Evolutionary conservation across 2,888 invertebrate species (phyloP).

Genomic region (Megalurothrips usitatus): DNA sequence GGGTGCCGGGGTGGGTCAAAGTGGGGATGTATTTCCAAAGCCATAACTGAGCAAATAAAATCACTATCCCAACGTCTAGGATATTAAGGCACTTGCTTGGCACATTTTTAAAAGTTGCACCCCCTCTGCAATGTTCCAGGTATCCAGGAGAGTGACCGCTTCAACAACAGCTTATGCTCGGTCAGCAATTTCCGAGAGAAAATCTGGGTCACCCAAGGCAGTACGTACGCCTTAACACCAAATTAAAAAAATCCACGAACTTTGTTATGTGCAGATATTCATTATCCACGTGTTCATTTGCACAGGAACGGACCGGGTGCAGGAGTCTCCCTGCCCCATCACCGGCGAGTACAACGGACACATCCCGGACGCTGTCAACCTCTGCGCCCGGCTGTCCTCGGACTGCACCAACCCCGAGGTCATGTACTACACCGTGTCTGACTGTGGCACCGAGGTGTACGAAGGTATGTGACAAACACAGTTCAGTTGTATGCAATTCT

Average conservation of each 20-base stretch:
- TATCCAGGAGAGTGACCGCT: constrained; percentile 44
- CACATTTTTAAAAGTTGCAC: constrained; percentile 34
- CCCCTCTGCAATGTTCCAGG: constrained; percentile 39
- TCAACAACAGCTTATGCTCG: constrained; percentile 48
- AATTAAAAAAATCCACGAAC: too few relatives aligned
- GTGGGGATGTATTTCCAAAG: not conserved
- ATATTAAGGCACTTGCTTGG: too few relatives aligned
- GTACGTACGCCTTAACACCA: too few relatives aligned
- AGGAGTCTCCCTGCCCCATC: constrained; percentile 58
- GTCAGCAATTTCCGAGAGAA: constrained; percentile 52
- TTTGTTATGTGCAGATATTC: too few relatives aligned
- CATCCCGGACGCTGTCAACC: constrained; percentile 55
- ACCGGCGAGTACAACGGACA: constrained; percentile 61
- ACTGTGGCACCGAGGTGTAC: constrained; percentile 53
- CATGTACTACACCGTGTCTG: constrained; percentile 62
- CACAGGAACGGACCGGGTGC: constrained; percentile 47
- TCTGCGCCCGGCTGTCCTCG: constrained; percentile 62
- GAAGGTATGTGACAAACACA: constrained; percentile 49
- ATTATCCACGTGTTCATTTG: too few relatives aligned
- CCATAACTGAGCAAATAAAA: not conserved
- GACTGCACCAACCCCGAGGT: constrained; percentile 60
- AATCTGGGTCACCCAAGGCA: constrained; percentile 59
- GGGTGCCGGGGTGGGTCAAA: not conserved
- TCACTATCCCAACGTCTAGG: constrained; percentile 20
- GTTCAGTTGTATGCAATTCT: too few relatives aligned